Evolutionary conservation across 2,797 vertebrate genomes (phyloP).

Genomic region (Astyanax mexicanus): DNA sequence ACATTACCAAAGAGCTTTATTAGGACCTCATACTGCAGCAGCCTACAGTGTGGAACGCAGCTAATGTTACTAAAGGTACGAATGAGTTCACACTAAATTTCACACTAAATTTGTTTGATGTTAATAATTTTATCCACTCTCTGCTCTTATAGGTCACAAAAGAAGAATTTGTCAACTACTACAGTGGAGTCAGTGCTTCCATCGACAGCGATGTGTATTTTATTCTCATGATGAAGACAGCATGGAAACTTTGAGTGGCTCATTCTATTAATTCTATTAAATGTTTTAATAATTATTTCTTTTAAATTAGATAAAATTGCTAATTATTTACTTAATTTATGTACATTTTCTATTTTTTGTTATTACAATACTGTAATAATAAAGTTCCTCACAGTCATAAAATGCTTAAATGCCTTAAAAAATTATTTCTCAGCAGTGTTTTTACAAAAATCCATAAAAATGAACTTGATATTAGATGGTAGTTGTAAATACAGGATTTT

Average conservation of each 20-base stretch:
- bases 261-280: neutral
- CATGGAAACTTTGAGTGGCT: conserved; percentile 81
- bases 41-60: too few relatives aligned
- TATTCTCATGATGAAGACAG: conserved; percentile 86
- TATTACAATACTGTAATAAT: too few relatives aligned
- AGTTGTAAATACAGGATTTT: too few relatives aligned
- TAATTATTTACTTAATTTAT: conserved; percentile 30
- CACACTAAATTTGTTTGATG: conserved; percentile 18
- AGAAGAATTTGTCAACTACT: conserved; percentile 88
- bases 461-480: too few relatives aligned
- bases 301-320: conserved; percentile 2
- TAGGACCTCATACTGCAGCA: too few relatives aligned
- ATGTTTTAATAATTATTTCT: conserved; percentile 4
- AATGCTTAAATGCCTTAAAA: too few relatives aligned
- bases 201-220: conserved; percentile 86
- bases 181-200: conserved; percentile 85
- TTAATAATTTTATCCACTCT: conserved; percentile 30
- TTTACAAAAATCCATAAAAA: too few relatives aligned
- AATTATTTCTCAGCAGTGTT: too few relatives aligned
- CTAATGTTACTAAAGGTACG: neutral
- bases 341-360: neutral
- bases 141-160: conserved; percentile 80
- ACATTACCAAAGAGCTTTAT: too few relatives aligned
- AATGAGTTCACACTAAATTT: neutral
- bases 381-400: too few relatives aligned